phyloP scores from a whole-genome alignment of 2,797 vertebrate species.

The Ciconia nigra region DNA sequence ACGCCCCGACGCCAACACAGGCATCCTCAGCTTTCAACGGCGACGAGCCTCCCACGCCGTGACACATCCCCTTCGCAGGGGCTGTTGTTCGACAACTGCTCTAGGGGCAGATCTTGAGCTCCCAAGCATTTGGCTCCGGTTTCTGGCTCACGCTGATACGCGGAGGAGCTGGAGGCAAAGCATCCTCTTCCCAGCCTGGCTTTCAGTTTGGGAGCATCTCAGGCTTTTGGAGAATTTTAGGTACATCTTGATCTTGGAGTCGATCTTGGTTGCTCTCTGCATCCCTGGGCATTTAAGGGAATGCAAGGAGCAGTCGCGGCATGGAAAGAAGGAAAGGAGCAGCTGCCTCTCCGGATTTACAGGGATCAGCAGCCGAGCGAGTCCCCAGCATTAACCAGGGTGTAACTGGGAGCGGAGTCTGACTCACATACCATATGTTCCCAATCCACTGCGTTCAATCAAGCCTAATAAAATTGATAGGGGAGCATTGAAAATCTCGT shows the following conservation, averaged over 20 bases:
- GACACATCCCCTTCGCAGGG: not conserved
- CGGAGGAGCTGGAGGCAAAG: not conserved
- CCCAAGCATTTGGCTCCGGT: not conserved
- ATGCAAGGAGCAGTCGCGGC: not conserved
- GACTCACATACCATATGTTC: constrained; percentile 45
- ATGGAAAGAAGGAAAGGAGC: not conserved
- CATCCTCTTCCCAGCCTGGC: not conserved
- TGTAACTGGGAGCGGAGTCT: constrained; percentile 37
- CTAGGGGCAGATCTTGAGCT: not conserved
- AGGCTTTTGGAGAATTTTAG: not conserved
- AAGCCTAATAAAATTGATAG: constrained; percentile 68
- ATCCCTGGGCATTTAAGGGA: not conserved
- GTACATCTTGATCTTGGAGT: not conserved
- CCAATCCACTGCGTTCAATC: constrained; percentile 44
- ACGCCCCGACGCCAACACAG: not conserved
- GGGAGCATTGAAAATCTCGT: constrained; percentile 58
- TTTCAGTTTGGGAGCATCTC: not conserved
- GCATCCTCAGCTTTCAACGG: not conserved
- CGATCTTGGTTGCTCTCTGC: not conserved
- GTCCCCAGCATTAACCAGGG: constrained; percentile 2
- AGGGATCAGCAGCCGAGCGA: constrained; percentile 2
- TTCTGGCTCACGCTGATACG: not conserved
- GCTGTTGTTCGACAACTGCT: not conserved
- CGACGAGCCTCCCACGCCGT: not conserved
- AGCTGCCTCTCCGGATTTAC: constrained; percentile 17